These are phyloP conservation scores for Cataglyphis cursor DNA, from an alignment of 2,888 invertebrate species.

Conservation along the genomic window DNA sequence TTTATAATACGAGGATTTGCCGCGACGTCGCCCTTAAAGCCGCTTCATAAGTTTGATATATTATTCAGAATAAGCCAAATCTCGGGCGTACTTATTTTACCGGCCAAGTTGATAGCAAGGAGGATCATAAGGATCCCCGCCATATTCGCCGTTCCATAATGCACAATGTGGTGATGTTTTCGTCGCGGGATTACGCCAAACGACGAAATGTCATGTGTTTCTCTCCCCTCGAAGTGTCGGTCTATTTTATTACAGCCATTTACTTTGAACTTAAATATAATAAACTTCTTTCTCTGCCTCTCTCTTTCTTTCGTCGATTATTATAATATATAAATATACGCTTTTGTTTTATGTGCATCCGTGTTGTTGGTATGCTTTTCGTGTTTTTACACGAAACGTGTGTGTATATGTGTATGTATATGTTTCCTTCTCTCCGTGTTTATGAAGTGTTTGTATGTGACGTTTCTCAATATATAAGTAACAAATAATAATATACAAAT, in stretches of 20 bases:
- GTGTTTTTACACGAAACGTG: constrained; percentile 62
- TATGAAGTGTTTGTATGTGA: constrained; percentile 39
- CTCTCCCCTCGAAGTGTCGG: neutral
- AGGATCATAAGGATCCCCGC: constrained; percentile 47
- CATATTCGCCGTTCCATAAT: constrained; percentile 45
- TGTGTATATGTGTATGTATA: constrained; percentile 1
- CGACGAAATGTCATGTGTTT: constrained; percentile 12
- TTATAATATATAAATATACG: constrained; percentile 71
- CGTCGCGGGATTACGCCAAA: constrained; percentile 12
- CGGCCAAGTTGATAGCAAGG: constrained; percentile 45
- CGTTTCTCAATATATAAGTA: constrained; percentile 55
- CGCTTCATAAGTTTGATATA: constrained; percentile 56
- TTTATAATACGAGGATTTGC: constrained; percentile 46
- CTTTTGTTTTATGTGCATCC: constrained; percentile 62
- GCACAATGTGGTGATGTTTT: constrained; percentile 36
- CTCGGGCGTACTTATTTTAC: constrained; percentile 56
- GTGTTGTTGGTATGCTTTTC: constrained; percentile 35
- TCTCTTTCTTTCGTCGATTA: constrained; percentile 69
- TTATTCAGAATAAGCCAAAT: constrained; percentile 60
- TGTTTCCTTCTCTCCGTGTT: constrained; percentile 22
- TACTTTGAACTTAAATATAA: neutral
- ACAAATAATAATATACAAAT: constrained; percentile 70
- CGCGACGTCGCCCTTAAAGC: constrained; percentile 31
- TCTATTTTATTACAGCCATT: neutral
- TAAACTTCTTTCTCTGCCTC: constrained; percentile 75